Conservation (phyloP, 2,113 vertebrate species). For the Serilophus lunatus region DNA sequence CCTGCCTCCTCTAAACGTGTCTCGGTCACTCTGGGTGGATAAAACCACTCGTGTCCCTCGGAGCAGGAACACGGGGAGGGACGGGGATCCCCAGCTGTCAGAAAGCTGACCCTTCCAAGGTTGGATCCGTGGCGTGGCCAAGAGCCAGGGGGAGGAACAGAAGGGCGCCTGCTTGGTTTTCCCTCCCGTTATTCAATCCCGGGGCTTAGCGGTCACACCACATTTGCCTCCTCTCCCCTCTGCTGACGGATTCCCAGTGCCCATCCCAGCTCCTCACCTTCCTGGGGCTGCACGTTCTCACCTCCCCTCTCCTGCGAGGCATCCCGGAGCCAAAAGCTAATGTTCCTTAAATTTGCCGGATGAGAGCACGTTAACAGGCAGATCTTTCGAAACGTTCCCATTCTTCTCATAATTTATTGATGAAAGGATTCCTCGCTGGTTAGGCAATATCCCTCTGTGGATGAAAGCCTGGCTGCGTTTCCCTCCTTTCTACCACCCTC, state of each 20-base stretch:
- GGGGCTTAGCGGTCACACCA: neutral
- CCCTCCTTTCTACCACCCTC: constrained; percentile 23
- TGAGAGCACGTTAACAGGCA: neutral
- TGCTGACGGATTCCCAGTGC: neutral
- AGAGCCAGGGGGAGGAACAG: constrained; percentile 48
- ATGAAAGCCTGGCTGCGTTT: constrained; percentile 32
- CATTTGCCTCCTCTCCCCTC: neutral
- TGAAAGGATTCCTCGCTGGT: constrained; percentile 48
- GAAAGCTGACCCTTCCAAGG: neutral
- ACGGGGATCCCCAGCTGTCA: neutral
- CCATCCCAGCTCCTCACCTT: neutral
- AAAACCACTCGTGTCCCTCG: fast-evolving
- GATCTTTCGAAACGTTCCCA: constrained; percentile 8
- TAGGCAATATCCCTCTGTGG: constrained; percentile 18
- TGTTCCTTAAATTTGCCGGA: neutral
- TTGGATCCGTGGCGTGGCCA: neutral
- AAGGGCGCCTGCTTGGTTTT: neutral
- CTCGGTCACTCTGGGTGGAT: neutral
- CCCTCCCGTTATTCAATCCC: constrained; percentile 12
- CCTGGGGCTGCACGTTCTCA: neutral
- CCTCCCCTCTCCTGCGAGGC: neutral
- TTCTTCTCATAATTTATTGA: constrained; percentile 51
- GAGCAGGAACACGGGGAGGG: neutral
- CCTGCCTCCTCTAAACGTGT: neutral
- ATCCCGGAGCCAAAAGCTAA: neutral